phyloP scores from a whole-genome alignment of 2,797 vertebrate genomes.

The Tachyglossus aculeatus region DNA sequence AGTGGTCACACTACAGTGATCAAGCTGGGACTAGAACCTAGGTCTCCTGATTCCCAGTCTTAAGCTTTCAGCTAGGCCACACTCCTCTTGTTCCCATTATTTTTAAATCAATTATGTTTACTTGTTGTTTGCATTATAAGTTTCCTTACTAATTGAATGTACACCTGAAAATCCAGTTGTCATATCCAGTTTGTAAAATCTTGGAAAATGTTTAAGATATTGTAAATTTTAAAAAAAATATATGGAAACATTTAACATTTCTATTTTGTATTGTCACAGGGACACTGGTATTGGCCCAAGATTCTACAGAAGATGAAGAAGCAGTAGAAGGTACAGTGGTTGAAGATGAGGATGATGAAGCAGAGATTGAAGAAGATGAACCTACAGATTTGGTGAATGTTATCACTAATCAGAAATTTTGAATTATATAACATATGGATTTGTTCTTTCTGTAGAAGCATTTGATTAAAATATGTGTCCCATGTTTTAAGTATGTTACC shows the following conservation, averaged over 20 bases:
- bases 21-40: too few species aligned
- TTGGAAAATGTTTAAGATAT: neutral
- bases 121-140: neutral
- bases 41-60: too few species aligned
- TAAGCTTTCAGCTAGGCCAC: too few species aligned
- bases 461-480: neutral
- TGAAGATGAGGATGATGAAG: slow-evolving; percentile 97
- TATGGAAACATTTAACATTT: neutral
- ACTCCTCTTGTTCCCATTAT: too few species aligned
- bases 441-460: slow-evolving; percentile 12
- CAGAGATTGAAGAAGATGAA: slow-evolving; percentile 96
- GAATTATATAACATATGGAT: neutral
- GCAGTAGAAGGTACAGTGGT: slow-evolving; percentile 87
- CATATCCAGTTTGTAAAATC: rapidly evolving
- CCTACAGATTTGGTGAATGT: slow-evolving; percentile 88
- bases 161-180: neutral
- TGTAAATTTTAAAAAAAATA: neutral
- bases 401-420: neutral
- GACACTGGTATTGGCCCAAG: slow-evolving; percentile 82
- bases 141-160: too few species aligned
- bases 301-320: slow-evolving; percentile 95
- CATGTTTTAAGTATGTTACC: too few species aligned
- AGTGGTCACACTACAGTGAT: too few species aligned
- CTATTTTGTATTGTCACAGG: slow-evolving; percentile 26
- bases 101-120: neutral